A percentile compares a stretch with the other conserved stretches of the same genome.
Evolutionary conservation across 2,113 vertebrate species (phyloP).

Genomic region (Apteryx owenii): DNA sequence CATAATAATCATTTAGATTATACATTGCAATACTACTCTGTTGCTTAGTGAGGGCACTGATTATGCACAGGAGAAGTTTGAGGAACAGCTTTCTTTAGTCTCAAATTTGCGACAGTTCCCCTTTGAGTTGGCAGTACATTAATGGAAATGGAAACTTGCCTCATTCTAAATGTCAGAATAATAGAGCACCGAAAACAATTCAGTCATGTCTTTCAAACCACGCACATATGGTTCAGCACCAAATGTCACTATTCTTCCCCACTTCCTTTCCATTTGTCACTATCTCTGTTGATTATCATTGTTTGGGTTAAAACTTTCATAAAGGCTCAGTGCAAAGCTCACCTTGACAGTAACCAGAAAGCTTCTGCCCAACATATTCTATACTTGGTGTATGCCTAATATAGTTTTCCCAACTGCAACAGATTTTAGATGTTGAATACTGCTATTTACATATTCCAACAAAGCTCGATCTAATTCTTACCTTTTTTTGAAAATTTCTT

Average conservation of each 20-base stretch:
- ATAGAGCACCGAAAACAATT: constrained; percentile 88
- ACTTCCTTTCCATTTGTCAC: constrained; percentile 73
- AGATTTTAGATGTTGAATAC: constrained; percentile 6
- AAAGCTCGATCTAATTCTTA: background rate
- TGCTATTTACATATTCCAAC: background rate
- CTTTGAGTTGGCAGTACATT: constrained; percentile 86
- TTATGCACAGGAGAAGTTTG: constrained; percentile 80
- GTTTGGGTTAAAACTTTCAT: constrained; percentile 73
- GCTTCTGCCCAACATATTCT: background rate
- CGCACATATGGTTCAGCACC: constrained; percentile 87
- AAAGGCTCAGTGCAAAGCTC: constrained; percentile 24
- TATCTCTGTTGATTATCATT: constrained; percentile 68
- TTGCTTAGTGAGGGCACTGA: constrained; percentile 77
- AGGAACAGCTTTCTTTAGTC: constrained; percentile 88
- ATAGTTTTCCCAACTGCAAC: background rate
- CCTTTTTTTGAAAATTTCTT: background rate
- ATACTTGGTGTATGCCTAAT: background rate
- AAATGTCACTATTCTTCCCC: constrained; percentile 84
- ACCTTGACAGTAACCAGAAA: constrained; percentile 31
- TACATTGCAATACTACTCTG: constrained; percentile 14
- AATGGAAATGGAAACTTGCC: constrained; percentile 88
- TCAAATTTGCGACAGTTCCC: constrained; percentile 85
- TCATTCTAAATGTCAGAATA: constrained; percentile 89
- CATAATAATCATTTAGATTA: constrained; percentile 20
- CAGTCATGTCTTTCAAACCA: constrained; percentile 89